Evolutionary conservation across 2,888 invertebrate species (phyloP), one percentile per base, ranked within the genome.

Genomic region (Oxycera nigricornis): DNA sequence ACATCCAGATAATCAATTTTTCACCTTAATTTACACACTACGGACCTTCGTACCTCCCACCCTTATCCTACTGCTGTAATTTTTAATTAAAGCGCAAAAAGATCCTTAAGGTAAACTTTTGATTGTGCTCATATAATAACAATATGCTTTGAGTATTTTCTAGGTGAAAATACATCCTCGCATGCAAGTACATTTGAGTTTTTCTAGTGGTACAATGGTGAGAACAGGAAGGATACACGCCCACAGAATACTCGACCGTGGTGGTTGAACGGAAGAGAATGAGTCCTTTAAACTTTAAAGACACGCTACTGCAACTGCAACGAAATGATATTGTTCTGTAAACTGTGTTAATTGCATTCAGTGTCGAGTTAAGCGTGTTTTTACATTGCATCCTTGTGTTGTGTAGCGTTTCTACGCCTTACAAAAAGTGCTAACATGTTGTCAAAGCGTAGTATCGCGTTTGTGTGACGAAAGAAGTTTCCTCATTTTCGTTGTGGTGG

Each of bases 31-130:
- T 6, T 35, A 6, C 35, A 35, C 35, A 35, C 35, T 11, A 35
- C 50, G 17, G 50, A 50, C 50, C 50, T 50, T 50, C 9, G n/a
- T 4, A 7, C 9, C 50, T 50, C 50, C 50, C n/a, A n/a, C n/a
- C n/a, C 17, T 14, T 3, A n/a, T 11, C 14, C 30, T 4, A 17
- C 14, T 7, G 22, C 57, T 57, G 22, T 57, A 6, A 30, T 61
- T 30, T 61, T 26, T 28, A 61, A 61, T 61, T 61, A 61, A 61
- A 28, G 11, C n/a, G 30, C 59, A 61, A 4, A 26, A 61, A 30
- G 30, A n/a, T 28, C 30, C 59, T 61, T 30, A 30, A 61, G 59
- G 59, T 61, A 61, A 61, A 61, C 30, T 61, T 28, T 14, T 28
- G 59, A 61, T 30, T 26, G 30, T 28, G 30, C 26, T 22, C 30